Conservation (phyloP, 2,888 invertebrate genomes). For the Melinopterus prodromus region DNA sequence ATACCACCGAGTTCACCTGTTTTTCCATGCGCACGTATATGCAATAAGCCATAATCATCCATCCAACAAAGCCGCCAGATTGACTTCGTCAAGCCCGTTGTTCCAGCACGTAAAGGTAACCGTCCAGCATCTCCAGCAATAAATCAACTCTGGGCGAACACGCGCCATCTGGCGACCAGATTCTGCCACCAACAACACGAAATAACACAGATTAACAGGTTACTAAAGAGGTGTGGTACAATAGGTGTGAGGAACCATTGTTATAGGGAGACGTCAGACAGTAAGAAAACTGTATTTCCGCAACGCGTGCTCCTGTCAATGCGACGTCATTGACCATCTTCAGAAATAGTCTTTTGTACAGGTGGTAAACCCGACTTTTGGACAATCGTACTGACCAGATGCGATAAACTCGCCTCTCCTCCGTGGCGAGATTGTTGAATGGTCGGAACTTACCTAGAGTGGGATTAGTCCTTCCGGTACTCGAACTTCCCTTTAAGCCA, state of each 20-base stretch:
- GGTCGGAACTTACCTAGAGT: background rate
- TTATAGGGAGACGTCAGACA: background rate
- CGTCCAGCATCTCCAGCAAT: background rate
- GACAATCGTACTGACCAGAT: background rate
- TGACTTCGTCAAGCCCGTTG: background rate
- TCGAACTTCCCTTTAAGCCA: conserved; percentile 49
- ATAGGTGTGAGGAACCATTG: background rate
- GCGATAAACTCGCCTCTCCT: background rate
- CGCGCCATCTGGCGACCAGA: background rate
- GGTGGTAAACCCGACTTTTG: background rate
- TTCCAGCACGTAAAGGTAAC: background rate
- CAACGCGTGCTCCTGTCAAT: background rate
- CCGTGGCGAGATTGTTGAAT: background rate
- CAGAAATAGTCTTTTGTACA: background rate
- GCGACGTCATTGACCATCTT: background rate
- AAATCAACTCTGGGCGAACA: background rate
- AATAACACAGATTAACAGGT: background rate
- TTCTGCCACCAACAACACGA: background rate
- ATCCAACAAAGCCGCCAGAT: background rate
- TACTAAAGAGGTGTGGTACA: background rate
- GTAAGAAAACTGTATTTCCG: background rate
- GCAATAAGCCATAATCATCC: background rate
- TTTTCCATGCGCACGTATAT: background rate
- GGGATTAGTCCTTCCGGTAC: conserved; percentile 33
- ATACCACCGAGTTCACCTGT: background rate